Evolutionary conservation across 2,113 vertebrate genomes (phyloP).

Genomic region (Anguilla rostrata): DNA sequence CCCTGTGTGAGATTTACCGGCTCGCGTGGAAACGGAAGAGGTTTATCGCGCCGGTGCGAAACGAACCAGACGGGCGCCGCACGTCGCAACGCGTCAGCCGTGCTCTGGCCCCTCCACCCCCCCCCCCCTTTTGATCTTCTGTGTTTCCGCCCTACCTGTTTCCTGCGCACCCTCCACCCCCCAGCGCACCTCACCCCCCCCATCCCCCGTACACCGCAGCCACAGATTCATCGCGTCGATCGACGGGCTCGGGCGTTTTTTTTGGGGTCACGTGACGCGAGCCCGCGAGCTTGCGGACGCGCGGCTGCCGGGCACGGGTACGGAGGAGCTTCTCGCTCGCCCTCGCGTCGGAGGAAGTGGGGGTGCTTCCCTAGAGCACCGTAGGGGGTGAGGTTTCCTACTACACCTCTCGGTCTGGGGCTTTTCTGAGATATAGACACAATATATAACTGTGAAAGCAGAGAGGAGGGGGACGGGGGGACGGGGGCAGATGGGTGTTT

Average conservation of each 20-base stretch:
- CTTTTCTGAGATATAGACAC: not conserved
- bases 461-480: not conserved
- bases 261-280: not conserved
- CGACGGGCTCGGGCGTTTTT: not conserved
- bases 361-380: not conserved
- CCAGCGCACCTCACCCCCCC: too few relatives aligned
- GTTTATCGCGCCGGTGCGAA: too few relatives aligned
- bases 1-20: too few relatives aligned
- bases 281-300: not conserved
- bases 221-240: not conserved
- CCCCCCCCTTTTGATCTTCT: not conserved
- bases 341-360: not conserved
- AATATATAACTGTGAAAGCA: too few relatives aligned
- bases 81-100: not conserved
- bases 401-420: not conserved
- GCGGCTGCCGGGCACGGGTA: not conserved
- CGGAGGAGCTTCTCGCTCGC: not conserved
- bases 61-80: too few relatives aligned
- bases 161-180: not conserved
- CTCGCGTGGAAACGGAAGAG: too few relatives aligned
- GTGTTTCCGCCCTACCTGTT: constrained; percentile 9
- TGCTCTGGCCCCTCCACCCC: not conserved
- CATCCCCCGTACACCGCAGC: not conserved
- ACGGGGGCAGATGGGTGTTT: not conserved
- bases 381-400: not conserved